Evolutionary conservation across 2,797 vertebrate species (phyloP), one percentile per base, ranked within the genome.

Genomic region (Octomys mimax): DNA sequence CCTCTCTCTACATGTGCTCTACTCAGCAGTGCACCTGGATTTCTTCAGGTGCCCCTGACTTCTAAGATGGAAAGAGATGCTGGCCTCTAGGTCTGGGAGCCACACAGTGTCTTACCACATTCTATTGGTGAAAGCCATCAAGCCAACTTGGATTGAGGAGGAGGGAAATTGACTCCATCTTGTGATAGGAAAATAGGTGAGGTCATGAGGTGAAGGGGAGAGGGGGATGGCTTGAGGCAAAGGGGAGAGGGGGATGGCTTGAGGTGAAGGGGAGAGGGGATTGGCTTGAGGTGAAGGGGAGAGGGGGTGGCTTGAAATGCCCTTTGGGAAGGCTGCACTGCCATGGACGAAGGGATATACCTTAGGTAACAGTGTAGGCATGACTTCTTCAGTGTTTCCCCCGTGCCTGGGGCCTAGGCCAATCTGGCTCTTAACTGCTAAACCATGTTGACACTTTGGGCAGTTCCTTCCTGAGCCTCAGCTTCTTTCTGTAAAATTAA

Each of bases 171-270:
- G 18, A 61, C 18, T 28, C 46, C 52, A 39, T 16, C 62, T 78
- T 33, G 52, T 52, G 81, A 82, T 24, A 33, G 39, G 14, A 70
- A 5, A 36, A 54, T 54, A 54, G 52, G 14, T 54, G 14, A 54
- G 52, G 52, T 14, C 52, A 42, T 8, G 31, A 57, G 24, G 62
- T 81, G 59, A 26, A 18, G 46, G n/a, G 10, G 64, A 1, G 42
- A 5, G 2, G 24, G 26, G 24, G 22, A 4, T 64, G 14, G 33
- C 4, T 0, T 8, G 31, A 57, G 24, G 62, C 81, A 59, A 26
- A 18, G 46, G n/a, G 10, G 64, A 1, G 42, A 5, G 4, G 24
- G 26, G 24, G 22, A 1, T 64, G 14, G 33, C 2, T 0, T 8
- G 31, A 57, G 24, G 62, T 81, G 57, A 26, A 18, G 42, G n/a